Evolutionary conservation across 2,888 invertebrate species (phyloP).

Genomic region (Eilema caniola): DNA sequence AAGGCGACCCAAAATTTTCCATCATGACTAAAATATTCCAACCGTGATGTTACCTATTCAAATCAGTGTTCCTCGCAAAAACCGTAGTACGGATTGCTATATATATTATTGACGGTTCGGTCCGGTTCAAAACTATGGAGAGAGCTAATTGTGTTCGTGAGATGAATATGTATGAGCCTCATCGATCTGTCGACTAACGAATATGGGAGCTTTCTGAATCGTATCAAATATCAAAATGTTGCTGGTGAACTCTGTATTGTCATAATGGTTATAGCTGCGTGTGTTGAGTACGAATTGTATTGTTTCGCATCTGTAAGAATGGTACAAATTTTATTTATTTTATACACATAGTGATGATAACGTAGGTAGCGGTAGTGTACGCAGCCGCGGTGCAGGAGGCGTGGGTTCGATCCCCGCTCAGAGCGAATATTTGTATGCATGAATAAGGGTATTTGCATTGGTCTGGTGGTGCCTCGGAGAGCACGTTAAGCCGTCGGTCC

Average conservation of each 20-base stretch:
- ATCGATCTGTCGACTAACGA: conserved; percentile 62
- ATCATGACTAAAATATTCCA: conserved; percentile 53
- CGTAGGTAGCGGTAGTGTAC: too few species aligned
- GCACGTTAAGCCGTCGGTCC: too few species aligned
- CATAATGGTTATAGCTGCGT: background rate
- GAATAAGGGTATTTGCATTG: too few species aligned
- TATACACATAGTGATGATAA: too few species aligned
- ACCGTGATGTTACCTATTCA: conserved; percentile 59
- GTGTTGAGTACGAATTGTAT: background rate
- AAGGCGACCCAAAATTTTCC: conserved; percentile 33
- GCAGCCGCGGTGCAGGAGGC: too few species aligned
- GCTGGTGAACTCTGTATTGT: conserved; percentile 29
- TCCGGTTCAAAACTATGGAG: conserved; percentile 60
- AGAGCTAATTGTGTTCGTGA: conserved; percentile 74
- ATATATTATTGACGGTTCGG: conserved; percentile 77
- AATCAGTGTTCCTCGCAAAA: conserved; percentile 68
- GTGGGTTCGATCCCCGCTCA: too few species aligned
- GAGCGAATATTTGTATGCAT: too few species aligned
- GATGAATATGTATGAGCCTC: conserved; percentile 76
- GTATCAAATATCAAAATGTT: conserved; percentile 53
- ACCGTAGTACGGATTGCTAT: conserved; percentile 67
- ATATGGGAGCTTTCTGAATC: conserved; percentile 51
- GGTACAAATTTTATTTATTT: background rate
- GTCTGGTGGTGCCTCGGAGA: too few species aligned
- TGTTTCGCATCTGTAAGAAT: background rate